A percentile compares a stretch with the other conserved stretches of the same genome.
Evolutionary conservation across 1,140 invertebrate species (phyloP).

Genomic region (Thalassaphorura encarpata): DNA sequence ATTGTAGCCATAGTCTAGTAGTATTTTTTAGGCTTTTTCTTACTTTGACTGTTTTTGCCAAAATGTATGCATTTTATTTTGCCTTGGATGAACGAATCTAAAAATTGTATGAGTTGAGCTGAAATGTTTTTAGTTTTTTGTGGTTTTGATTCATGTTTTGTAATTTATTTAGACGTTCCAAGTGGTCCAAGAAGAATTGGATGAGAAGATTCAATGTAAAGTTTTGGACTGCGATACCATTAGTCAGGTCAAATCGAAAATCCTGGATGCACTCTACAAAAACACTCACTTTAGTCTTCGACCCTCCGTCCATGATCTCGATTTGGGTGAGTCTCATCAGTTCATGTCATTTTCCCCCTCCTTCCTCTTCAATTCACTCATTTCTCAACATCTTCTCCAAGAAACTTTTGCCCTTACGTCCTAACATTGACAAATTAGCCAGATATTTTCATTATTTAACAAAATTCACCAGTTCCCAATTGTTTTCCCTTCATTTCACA

Average conservation of each 20-base stretch:
- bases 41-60: too few relatives aligned
- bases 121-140: too few relatives aligned
- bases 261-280: constrained; percentile 92
- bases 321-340: constrained; percentile 62
- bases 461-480: not conserved
- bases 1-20: too few relatives aligned
- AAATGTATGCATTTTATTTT: too few relatives aligned
- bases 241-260: constrained; percentile 95
- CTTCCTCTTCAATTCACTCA: not conserved
- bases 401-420: too few relatives aligned
- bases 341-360: not conserved
- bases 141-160: too few relatives aligned
- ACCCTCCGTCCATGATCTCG: constrained; percentile 84
- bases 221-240: constrained; percentile 98
- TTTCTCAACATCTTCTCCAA: too few relatives aligned
- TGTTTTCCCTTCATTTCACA: not conserved
- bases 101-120: too few relatives aligned
- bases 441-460: not conserved
- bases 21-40: too few relatives aligned
- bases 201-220: constrained; percentile 90
- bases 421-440: too few relatives aligned
- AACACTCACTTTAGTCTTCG: constrained; percentile 88
- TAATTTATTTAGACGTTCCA: constrained; percentile 60
- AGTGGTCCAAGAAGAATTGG: constrained; percentile 84
- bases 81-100: too few relatives aligned